Evolutionary conservation across 2,113 vertebrate species (phyloP).

Genomic region (Empidonax traillii): DNA sequence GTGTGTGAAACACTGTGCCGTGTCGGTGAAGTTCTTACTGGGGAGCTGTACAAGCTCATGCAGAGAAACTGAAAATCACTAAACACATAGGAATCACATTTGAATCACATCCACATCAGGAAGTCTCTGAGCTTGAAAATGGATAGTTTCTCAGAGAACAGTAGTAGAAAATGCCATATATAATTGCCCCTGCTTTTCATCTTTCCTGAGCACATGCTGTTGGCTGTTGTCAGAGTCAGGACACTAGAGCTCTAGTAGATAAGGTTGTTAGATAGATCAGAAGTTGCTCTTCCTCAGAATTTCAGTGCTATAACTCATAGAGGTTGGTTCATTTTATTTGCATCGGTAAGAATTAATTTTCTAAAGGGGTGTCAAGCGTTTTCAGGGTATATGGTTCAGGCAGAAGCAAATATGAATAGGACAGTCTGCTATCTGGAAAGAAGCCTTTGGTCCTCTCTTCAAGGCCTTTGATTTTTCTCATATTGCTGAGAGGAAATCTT

Average conservation of each 20-base stretch:
- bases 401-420: not conserved
- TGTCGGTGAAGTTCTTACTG: not conserved
- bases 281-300: not conserved
- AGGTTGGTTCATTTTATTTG: not conserved
- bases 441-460: not conserved
- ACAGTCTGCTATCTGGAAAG: not conserved
- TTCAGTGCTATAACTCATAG: not conserved
- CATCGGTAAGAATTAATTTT: not conserved
- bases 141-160: not conserved
- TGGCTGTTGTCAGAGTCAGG: not conserved
- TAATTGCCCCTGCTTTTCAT: not conserved
- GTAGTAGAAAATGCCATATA: not conserved
- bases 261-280: not conserved
- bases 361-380: accelerated
- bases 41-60: not conserved
- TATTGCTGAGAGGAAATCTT: not conserved
- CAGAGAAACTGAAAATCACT: not conserved
- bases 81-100: not conserved
- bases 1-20: not conserved
- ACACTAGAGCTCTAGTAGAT: not conserved
- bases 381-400: not conserved
- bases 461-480: not conserved
- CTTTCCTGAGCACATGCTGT: not conserved
- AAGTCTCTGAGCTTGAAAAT: not conserved
- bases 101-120: not conserved